phyloP scores from a whole-genome alignment of 2,113 vertebrate genomes.

The Halichoerus grypus region DNA sequence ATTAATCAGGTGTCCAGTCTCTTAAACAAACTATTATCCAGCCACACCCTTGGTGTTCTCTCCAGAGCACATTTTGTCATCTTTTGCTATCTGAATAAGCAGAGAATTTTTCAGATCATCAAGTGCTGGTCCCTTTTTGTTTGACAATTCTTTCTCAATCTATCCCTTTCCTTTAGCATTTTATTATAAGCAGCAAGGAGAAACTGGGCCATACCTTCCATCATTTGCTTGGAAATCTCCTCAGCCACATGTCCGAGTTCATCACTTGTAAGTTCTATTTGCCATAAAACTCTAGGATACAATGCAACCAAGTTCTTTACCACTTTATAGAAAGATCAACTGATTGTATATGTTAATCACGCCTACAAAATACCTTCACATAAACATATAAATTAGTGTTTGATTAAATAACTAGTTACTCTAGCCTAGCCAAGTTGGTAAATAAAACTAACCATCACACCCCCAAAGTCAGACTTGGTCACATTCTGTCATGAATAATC shows the following conservation, averaged over 20 bases:
- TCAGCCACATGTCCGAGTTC: background rate
- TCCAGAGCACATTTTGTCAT: background rate
- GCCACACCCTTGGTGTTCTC: background rate
- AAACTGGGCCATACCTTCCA: background rate
- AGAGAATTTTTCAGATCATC: slow-evolving; percentile 11
- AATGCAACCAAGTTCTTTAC: background rate
- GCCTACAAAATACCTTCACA: background rate
- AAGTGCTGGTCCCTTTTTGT: background rate
- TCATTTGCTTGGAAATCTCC: background rate
- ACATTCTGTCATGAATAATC: slow-evolving; percentile 42
- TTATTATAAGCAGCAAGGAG: slow-evolving; percentile 23
- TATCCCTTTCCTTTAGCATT: background rate
- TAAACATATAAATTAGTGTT: slow-evolving; percentile 23
- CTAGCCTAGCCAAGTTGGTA: background rate
- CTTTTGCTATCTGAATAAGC: slow-evolving; percentile 28
- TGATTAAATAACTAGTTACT: background rate
- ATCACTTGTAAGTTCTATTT: background rate
- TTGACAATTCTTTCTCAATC: background rate
- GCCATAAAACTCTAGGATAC: background rate
- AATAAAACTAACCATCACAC: background rate
- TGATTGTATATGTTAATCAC: background rate
- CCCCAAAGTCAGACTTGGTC: background rate
- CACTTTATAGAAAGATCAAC: background rate
- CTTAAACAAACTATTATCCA: background rate
- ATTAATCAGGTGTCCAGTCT: background rate